Evolutionary conservation across 2,888 invertebrate genomes (phyloP).

Genomic region (Mongoloraphidia duomilia): DNA sequence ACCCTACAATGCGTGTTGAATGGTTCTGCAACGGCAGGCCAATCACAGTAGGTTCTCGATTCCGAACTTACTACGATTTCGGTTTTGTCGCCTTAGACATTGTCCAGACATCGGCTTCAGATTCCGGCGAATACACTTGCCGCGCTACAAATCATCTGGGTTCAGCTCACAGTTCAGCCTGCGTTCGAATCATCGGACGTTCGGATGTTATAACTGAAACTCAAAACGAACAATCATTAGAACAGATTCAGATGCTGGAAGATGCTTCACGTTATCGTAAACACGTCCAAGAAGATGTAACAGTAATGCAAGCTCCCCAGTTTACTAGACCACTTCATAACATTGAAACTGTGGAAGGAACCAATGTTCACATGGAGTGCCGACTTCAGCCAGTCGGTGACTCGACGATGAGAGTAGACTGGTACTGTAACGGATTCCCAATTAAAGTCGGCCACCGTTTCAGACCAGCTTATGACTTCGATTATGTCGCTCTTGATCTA

Average conservation of each 20-base stretch:
- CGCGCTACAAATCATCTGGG: slow-evolving; percentile 89
- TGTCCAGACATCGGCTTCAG: slow-evolving; percentile 81
- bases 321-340: slow-evolving; percentile 79
- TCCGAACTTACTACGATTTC: slow-evolving; percentile 91
- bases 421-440: slow-evolving; percentile 91
- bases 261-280: slow-evolving; percentile 57
- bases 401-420: slow-evolving; percentile 83
- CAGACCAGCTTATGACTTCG: slow-evolving; percentile 91
- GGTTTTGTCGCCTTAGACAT: slow-evolving; percentile 95
- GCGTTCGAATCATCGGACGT: slow-evolving; percentile 70
- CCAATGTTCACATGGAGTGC: slow-evolving; percentile 85
- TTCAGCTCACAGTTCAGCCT: slow-evolving; percentile 80
- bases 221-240: slow-evolving; percentile 82
- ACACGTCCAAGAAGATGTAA: slow-evolving; percentile 65
- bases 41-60: slow-evolving; percentile 80
- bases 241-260: slow-evolving; percentile 84
- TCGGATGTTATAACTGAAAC: slow-evolving; percentile 77
- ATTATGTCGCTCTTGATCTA: slow-evolving; percentile 91
- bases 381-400: slow-evolving; percentile 83
- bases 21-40: slow-evolving; percentile 92
- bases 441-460: slow-evolving; percentile 88
- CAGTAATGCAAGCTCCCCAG: slow-evolving; percentile 71
- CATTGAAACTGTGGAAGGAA: slow-evolving; percentile 78
- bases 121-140: slow-evolving; percentile 90
- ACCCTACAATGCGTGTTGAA: slow-evolving; percentile 88